Evolutionary conservation across 2,113 vertebrate genomes (phyloP), one percentile per base, ranked within the genome.

Genomic region (Perca fluviatilis): DNA sequence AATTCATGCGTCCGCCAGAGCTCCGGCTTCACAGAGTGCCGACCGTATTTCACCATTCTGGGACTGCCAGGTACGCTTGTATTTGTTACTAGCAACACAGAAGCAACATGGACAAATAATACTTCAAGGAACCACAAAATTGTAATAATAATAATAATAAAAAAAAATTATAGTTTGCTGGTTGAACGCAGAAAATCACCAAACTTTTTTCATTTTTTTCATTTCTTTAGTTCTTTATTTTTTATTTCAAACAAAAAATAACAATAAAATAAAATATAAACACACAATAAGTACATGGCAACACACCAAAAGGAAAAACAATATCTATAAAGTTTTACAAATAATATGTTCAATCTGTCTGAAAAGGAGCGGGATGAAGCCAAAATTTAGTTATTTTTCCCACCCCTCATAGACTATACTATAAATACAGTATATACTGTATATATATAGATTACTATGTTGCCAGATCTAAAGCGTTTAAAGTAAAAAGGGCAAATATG

Each of bases 11-110:
- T 97, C 3, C 93, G 94, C 5, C 96, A 97, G 74, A 97, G 95
- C 84, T 97, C 97, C 0, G 97, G 97, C 27, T 97, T 97, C 92
- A 98, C 97, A 0, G 97, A 98, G 47, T 98, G 97, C 83, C 95
- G 97, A 0, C 95, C 95, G 0, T 98, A 97, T 88, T 97, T 95
- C 90, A 98, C 97, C 86, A 95, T 98, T 70, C 94, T 98, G 77
- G 97, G 97, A 33, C 93, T 98, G 76, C 97, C 97, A 96, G 96
- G 97, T 98, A 96, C 0, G 46, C 0, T 40, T 62, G 62, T 6
- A n/a, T 33, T 63, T 21, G 5, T 47, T 47, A 15, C 16, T 21
- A 56, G 30, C 50, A 36, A 25, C 46, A 18, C 13, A n/a, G 23
- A 36, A 13, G 2, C 21, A 61, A 46, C 1, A 9, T 12, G 21